These are phyloP conservation scores for Trichopria drosophilae DNA, from an alignment of 2,888 invertebrate genomes.

Conservation along the genomic window DNA sequence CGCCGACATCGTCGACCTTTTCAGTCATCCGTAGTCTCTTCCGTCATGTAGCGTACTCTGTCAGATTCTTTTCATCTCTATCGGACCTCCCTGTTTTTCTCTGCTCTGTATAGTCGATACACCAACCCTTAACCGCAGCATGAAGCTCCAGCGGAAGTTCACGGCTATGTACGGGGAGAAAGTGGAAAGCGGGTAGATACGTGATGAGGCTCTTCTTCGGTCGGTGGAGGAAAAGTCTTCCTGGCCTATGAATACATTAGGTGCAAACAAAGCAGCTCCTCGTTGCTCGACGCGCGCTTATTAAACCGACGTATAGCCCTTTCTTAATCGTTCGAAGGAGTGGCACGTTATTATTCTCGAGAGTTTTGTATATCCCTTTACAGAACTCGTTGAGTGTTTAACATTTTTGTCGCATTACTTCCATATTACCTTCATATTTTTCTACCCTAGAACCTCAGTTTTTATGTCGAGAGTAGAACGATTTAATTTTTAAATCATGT, in stretches of 20 bases:
- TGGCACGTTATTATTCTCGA: conserved; percentile 43
- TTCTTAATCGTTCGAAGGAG: conserved; percentile 31
- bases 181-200: conserved; percentile 18
- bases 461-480: no score
- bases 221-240: conserved; percentile 40
- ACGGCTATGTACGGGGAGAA: conserved; percentile 14
- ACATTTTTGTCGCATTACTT: no score
- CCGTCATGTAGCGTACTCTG: no score
- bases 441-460: no score
- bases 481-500: no score
- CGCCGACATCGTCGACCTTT: no score
- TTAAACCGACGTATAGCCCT: conserved; percentile 10
- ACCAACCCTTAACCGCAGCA: conserved; percentile 35
- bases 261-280: conserved; percentile 44
- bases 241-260: conserved; percentile 55
- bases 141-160: conserved; percentile 19
- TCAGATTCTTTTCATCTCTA: conserved; percentile 1
- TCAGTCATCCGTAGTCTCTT: no score
- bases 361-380: no score
- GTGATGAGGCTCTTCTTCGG: conserved; percentile 23
- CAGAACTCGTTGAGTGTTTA: no score
- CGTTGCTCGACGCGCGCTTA: conserved; percentile 19
- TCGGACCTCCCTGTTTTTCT: conserved; percentile 12
- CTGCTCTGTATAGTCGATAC: conserved; percentile 19
- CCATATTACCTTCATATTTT: no score